These are phyloP conservation scores for Aplocera efformata DNA, from an alignment of 2,888 invertebrate species.

Conservation along the genomic window DNA sequence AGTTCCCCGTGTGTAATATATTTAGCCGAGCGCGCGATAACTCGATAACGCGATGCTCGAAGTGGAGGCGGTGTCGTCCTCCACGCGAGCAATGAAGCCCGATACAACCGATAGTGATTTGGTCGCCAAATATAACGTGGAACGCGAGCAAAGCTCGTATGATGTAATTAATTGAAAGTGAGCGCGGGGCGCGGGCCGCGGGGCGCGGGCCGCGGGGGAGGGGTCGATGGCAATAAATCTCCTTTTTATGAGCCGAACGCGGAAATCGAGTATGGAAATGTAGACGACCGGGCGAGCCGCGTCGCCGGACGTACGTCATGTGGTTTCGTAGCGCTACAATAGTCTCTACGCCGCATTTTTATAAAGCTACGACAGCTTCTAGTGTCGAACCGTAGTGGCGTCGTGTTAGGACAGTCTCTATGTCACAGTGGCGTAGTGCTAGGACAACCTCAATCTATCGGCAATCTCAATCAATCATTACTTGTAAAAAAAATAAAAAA, in stretches of 20 bases:
- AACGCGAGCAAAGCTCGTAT: background rate
- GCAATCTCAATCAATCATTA: too few relatives aligned
- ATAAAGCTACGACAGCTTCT: too few relatives aligned
- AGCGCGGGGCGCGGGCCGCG: background rate
- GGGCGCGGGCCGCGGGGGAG: background rate
- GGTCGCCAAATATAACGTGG: conserved; percentile 2
- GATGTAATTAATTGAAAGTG: conserved; percentile 10
- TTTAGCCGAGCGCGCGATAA: background rate
- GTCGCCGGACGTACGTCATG: background rate
- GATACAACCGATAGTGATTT: background rate
- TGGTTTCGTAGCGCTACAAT: background rate
- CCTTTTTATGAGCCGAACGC: conserved; percentile 30
- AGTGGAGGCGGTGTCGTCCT: too few relatives aligned
- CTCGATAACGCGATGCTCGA: background rate
- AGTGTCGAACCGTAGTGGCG: too few relatives aligned
- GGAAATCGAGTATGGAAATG: conserved; percentile 45
- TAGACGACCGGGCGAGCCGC: conserved; percentile 12
- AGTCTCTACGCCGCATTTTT: background rate
- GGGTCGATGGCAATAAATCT: conserved; percentile 1
- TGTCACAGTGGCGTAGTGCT: too few relatives aligned
- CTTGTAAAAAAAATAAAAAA: too few relatives aligned
- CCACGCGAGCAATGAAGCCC: too few relatives aligned
- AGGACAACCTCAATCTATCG: too few relatives aligned
- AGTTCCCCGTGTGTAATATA: conserved; percentile 2
- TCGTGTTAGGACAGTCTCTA: too few relatives aligned